A percentile compares a stretch with the other conserved stretches of the same genome.
Evolutionary conservation across 64 coral and sea anemone species (phyloP).

Genomic region (Montipora sp.): DNA sequence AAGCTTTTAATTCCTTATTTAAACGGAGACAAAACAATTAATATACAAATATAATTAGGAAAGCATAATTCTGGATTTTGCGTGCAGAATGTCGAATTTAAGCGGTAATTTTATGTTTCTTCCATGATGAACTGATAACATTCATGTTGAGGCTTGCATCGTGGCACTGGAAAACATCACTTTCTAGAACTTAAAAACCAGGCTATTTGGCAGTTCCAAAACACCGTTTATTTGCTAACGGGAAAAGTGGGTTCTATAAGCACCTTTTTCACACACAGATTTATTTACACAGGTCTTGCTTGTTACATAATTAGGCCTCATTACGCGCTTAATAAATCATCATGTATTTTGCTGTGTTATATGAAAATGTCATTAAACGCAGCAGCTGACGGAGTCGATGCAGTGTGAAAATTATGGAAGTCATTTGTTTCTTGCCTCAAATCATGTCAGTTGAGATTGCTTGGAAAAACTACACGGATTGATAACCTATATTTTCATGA

Average conservation of each 20-base stretch:
- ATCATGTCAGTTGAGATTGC: background rate
- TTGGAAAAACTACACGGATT: background rate
- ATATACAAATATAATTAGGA: slow-evolving; percentile 1
- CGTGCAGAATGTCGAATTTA: background rate
- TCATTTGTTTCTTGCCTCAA: background rate
- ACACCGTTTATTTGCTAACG: slow-evolving; percentile 2
- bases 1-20: background rate
- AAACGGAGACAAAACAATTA: background rate
- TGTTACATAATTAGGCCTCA: slow-evolving; percentile 40
- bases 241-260: background rate
- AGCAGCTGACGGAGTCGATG: slow-evolving; percentile 15
- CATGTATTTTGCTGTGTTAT: slow-evolving; percentile 25
- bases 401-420: background rate
- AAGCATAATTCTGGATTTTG: background rate
- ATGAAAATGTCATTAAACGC: background rate
- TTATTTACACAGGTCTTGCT: slow-evolving; percentile 42
- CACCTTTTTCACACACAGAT: background rate
- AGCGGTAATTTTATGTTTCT: background rate
- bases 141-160: background rate
- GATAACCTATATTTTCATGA: background rate
- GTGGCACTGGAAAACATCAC: background rate
- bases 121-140: background rate
- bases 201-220: background rate
- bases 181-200: background rate
- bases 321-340: slow-evolving; percentile 57